A percentile compares a stretch with the other conserved stretches of the same genome.
These are phyloP conservation scores for Silurus lanzhouensis DNA, from an alignment of 2,797 vertebrate genomes.

Conservation along the genomic window DNA sequence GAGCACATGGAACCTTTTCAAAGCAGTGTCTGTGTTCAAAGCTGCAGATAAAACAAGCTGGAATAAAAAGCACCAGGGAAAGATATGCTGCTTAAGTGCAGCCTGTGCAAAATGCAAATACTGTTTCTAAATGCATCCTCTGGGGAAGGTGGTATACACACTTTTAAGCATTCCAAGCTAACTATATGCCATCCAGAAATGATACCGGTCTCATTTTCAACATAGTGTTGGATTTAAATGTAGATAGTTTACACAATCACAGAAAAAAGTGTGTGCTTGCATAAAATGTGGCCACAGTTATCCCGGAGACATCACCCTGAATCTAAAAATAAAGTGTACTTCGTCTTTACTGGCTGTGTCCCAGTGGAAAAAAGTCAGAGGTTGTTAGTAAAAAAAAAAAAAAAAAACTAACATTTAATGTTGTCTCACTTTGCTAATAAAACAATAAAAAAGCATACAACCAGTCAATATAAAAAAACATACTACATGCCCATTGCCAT, in stretches of 20 bases:
- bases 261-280: not conserved
- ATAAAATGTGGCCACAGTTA: not conserved
- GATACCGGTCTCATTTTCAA: not conserved
- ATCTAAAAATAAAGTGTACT: not conserved
- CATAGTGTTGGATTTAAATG: not conserved
- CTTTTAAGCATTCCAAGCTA: not conserved
- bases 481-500: not conserved
- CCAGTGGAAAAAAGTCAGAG: not conserved
- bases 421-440: not conserved
- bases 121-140: conserved; percentile 5
- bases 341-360: not conserved
- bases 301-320: not conserved
- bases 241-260: not conserved
- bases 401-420: not conserved
- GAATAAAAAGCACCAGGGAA: conserved; percentile 35
- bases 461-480: not conserved
- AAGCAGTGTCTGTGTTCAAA: conserved; percentile 51
- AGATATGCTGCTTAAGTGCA: conserved; percentile 30
- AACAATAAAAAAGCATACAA: not conserved
- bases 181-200: not conserved
- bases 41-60: conserved; percentile 44
- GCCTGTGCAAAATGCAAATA: conserved; percentile 10
- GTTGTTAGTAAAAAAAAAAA: not conserved
- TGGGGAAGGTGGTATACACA: not conserved
- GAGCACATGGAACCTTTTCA: conserved; percentile 50